Evolutionary conservation across 1,140 invertebrate genomes (phyloP).

Genomic region (Habropoda laboriosa): DNA sequence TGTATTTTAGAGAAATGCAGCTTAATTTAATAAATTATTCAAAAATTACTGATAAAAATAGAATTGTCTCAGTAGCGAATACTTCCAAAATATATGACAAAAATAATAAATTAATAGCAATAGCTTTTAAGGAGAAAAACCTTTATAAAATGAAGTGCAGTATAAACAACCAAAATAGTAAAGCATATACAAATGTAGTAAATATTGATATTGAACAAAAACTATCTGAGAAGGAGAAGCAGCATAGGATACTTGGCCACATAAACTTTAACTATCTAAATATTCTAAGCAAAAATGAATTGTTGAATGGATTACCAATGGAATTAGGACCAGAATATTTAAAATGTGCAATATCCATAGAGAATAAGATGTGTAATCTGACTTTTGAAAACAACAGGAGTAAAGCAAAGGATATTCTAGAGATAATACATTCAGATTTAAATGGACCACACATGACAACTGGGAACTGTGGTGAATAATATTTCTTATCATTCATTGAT

Average conservation of each 20-base stretch:
- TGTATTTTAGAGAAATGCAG: conserved; percentile 40
- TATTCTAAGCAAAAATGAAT: conserved; percentile 38
- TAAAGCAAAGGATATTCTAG: conserved; percentile 34
- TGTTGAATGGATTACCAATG: conserved; percentile 35
- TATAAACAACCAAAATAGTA: background rate
- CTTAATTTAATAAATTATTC: conserved; percentile 41
- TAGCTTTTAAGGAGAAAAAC: conserved; percentile 29
- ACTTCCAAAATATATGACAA: background rate
- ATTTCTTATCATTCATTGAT: conserved; percentile 38
- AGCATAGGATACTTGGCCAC: too few relatives aligned
- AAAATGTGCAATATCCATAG: conserved; percentile 10
- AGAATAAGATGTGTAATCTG: conserved; percentile 43
- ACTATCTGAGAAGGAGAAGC: conserved; percentile 48
- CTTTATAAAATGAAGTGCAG: conserved; percentile 29
- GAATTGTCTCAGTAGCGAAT: conserved; percentile 24
- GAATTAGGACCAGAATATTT: conserved; percentile 16
- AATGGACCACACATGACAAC: background rate
- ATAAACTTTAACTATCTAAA: conserved; percentile 46
- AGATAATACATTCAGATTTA: conserved; percentile 22
- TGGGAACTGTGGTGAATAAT: background rate
- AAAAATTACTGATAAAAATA: too few relatives aligned
- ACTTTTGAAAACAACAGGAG: conserved; percentile 42
- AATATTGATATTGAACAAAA: conserved; percentile 9
- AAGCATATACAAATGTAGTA: background rate
- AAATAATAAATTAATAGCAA: conserved; percentile 8